Evolutionary conservation across 2,797 vertebrate species (phyloP).

Genomic region (Distichodus sexfasciatus): DNA sequence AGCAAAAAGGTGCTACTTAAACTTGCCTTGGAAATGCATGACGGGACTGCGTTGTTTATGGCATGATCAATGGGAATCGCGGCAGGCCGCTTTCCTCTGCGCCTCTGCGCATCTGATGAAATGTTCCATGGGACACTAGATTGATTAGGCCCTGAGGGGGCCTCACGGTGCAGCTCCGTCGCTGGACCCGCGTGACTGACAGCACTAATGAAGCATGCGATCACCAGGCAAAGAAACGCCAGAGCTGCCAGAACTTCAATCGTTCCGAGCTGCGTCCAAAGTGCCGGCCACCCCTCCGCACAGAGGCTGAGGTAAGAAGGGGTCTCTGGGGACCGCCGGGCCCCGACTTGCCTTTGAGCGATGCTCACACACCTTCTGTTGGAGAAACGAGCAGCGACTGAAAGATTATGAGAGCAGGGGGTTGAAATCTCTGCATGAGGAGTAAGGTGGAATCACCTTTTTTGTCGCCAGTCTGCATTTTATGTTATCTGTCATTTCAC

Average conservation of each 20-base stretch:
- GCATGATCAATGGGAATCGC: conserved; percentile 67
- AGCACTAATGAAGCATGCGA: conserved; percentile 79
- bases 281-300: conserved; percentile 52
- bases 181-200: conserved; percentile 71
- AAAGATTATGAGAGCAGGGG: background rate
- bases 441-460: background rate
- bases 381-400: conserved; percentile 16
- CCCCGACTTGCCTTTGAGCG: conserved; percentile 65
- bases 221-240: conserved; percentile 60
- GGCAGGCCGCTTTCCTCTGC: conserved; percentile 49
- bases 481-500: background rate
- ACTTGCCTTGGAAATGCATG: conserved; percentile 57
- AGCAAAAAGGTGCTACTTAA: conserved; percentile 60
- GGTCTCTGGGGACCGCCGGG: conserved; percentile 54
- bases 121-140: conserved; percentile 69
- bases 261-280: conserved; percentile 66
- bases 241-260: conserved; percentile 72
- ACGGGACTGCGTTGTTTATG: conserved; percentile 60
- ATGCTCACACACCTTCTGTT: conserved; percentile 44
- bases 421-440: background rate
- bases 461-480: no score
- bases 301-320: conserved; percentile 54
- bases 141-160: conserved; percentile 78
- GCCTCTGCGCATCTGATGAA: conserved; percentile 68
- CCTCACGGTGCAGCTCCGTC: conserved; percentile 66